phyloP scores from a whole-genome alignment of 2,888 invertebrate genomes.

The Cyclophora punctaria region DNA sequence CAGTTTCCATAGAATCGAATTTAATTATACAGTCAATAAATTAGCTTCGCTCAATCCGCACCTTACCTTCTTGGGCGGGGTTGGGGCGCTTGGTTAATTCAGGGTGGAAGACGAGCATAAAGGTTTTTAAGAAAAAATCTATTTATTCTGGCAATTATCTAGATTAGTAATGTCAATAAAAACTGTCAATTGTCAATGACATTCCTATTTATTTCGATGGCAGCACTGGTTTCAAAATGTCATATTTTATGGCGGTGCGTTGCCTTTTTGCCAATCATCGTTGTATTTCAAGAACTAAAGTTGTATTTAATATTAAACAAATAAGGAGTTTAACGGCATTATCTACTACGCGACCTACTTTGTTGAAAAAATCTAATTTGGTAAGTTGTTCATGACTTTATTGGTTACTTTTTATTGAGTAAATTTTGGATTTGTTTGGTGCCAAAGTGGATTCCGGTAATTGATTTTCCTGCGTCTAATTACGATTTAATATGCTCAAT shows the following conservation, averaged over 20 bases:
- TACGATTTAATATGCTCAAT: not conserved
- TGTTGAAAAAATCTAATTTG: conserved; percentile 20
- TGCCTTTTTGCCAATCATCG: conserved; percentile 68
- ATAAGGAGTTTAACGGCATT: conserved; percentile 20
- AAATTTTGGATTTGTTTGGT: not conserved
- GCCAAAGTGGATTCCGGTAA: conserved; percentile 6
- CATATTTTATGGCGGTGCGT: conserved; percentile 60
- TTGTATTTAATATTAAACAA: conserved; percentile 39
- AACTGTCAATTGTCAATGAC: too few relatives aligned
- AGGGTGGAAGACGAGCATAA: too few relatives aligned
- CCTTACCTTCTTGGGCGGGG: too few relatives aligned
- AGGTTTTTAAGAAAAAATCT: too few relatives aligned
- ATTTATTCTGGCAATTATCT: too few relatives aligned
- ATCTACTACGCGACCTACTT: conserved; percentile 13
- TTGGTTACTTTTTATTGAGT: not conserved
- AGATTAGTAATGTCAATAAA: too few relatives aligned
- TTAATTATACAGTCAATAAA: too few relatives aligned
- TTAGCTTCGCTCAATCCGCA: too few relatives aligned
- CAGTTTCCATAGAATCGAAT: too few relatives aligned
- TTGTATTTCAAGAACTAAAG: conserved; percentile 51
- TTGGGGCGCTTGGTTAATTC: too few relatives aligned
- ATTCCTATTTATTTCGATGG: conserved; percentile 4
- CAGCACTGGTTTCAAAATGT: conserved; percentile 40
- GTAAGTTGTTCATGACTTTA: conserved; percentile 16
- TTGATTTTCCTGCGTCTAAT: not conserved